Conservation (phyloP, 2,797 vertebrate genomes). For the Tiaroga cobitis region DNA sequence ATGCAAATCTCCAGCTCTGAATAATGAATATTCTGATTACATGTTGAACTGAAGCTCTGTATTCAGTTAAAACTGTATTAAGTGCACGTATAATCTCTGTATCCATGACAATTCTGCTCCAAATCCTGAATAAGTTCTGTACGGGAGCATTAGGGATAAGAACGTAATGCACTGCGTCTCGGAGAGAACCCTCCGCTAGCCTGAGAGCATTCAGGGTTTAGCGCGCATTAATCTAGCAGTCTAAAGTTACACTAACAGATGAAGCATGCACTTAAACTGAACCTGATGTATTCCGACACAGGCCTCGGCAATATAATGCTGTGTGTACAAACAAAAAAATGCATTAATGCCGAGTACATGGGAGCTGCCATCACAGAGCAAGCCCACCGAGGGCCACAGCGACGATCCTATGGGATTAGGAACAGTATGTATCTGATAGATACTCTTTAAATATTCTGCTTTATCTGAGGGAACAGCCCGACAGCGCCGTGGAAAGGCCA, state of each 20-base stretch:
- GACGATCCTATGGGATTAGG: neutral
- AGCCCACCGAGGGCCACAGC: neutral
- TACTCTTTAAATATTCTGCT: conserved; percentile 3
- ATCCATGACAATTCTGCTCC: conserved; percentile 39
- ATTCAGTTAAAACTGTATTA: conserved; percentile 48
- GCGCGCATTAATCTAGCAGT: conserved; percentile 7
- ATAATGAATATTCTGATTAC: conserved; percentile 73
- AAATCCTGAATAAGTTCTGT: conserved; percentile 37
- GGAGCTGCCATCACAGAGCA: neutral
- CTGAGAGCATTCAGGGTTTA: conserved; percentile 12
- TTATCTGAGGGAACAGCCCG: conserved; percentile 19
- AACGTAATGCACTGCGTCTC: conserved; percentile 2
- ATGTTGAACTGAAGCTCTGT: conserved; percentile 63
- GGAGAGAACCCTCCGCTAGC: neutral
- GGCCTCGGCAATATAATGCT: neutral
- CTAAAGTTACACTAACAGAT: conserved; percentile 31
- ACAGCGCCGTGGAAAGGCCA: neutral
- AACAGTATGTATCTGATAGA: conserved; percentile 11
- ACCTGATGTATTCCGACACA: neutral
- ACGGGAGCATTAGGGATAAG: conserved; percentile 27
- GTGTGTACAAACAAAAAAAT: conserved; percentile 13
- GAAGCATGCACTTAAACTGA: neutral
- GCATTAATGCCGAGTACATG: neutral
- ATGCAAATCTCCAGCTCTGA: conserved; percentile 70
- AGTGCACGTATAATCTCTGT: conserved; percentile 47